These are phyloP conservation scores for Cecropterus lyciades DNA, from an alignment of 1,140 invertebrate species.

Conservation along the genomic window DNA sequence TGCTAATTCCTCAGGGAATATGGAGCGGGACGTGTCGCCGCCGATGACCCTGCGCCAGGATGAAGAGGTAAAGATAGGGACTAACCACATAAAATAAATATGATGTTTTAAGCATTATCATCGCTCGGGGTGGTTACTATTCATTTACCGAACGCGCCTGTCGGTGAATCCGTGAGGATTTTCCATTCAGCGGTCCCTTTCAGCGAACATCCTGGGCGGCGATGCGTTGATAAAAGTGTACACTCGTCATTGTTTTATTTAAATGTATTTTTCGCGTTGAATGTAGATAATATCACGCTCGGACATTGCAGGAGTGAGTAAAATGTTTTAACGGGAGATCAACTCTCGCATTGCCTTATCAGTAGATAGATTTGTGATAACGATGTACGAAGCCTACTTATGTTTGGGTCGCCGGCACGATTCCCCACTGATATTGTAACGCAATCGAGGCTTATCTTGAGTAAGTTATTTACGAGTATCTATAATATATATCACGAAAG, in stretches of 20 bases:
- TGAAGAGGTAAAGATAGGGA: slow-evolving; percentile 60
- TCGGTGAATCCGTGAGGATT: slow-evolving; percentile 49
- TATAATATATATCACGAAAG: slow-evolving; percentile 16
- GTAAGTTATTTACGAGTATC: slow-evolving; percentile 7
- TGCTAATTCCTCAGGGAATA: slow-evolving; percentile 54
- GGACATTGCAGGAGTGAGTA: slow-evolving; percentile 49
- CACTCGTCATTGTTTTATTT: slow-evolving; percentile 64
- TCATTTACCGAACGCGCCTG: slow-evolving; percentile 58
- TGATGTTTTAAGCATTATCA: slow-evolving; percentile 43
- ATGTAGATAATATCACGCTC: slow-evolving; percentile 56
- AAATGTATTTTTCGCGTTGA: slow-evolving; percentile 49
- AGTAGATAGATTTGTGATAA: slow-evolving; percentile 53
- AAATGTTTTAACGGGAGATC: slow-evolving; percentile 56
- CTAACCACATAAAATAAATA: background rate
- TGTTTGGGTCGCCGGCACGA: slow-evolving; percentile 11
- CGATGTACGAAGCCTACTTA: slow-evolving; percentile 18
- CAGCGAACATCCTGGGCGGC: slow-evolving; percentile 59
- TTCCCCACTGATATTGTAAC: slow-evolving; percentile 14
- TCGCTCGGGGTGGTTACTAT: slow-evolving; percentile 62
- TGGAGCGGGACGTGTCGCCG: slow-evolving; percentile 59
- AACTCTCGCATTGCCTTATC: slow-evolving; percentile 52
- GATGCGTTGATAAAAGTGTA: slow-evolving; percentile 70
- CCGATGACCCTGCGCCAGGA: slow-evolving; percentile 73
- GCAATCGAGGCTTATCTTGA: slow-evolving; percentile 14
- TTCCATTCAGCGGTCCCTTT: slow-evolving; percentile 62